A percentile compares a stretch with the other conserved stretches of the same genome.
Evolutionary conservation across 2,888 invertebrate species (phyloP).

Genomic region (Frankliniella intonsa): DNA sequence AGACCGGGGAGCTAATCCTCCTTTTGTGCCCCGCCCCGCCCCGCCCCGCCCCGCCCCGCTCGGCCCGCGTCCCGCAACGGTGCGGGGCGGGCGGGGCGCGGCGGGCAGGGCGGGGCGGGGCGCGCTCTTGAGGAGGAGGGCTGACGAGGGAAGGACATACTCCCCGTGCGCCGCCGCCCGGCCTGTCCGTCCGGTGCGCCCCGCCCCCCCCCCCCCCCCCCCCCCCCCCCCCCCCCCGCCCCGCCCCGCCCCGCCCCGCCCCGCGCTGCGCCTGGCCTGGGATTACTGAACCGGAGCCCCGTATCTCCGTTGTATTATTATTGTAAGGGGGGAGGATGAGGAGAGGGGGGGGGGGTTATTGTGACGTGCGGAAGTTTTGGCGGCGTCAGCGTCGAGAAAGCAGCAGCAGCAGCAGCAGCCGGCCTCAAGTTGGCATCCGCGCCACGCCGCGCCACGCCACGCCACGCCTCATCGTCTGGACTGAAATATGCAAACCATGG

Average conservation of each 20-base stretch:
- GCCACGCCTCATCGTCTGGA: neutral
- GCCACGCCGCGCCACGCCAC: neutral
- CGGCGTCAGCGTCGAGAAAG: neutral
- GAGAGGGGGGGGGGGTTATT: neutral
- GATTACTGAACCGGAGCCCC: neutral
- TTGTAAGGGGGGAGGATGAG: neutral
- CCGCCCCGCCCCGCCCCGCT: neutral
- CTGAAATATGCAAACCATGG: constrained; percentile 9
- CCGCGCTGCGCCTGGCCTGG: neutral
- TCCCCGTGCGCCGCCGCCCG: too few relatives aligned
- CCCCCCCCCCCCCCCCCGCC: neutral
- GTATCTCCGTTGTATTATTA: neutral
- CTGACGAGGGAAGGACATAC: too few relatives aligned
- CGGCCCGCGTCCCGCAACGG: neutral
- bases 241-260: neutral
- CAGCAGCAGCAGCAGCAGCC: neutral
- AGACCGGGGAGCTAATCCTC: too few relatives aligned
- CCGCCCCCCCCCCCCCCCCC: neutral
- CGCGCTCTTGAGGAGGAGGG: too few relatives aligned
- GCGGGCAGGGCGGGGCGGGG: neutral
- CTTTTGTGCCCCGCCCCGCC: too few relatives aligned
- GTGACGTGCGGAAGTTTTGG: neutral
- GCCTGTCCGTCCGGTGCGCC: too few relatives aligned
- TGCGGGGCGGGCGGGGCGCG: neutral
- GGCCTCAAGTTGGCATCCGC: neutral